A percentile compares a stretch with the other conserved stretches of the same genome.
These are phyloP conservation scores for Notocelia uddmanniana DNA, from an alignment of 2,888 invertebrate genomes.

Conservation along the genomic window DNA sequence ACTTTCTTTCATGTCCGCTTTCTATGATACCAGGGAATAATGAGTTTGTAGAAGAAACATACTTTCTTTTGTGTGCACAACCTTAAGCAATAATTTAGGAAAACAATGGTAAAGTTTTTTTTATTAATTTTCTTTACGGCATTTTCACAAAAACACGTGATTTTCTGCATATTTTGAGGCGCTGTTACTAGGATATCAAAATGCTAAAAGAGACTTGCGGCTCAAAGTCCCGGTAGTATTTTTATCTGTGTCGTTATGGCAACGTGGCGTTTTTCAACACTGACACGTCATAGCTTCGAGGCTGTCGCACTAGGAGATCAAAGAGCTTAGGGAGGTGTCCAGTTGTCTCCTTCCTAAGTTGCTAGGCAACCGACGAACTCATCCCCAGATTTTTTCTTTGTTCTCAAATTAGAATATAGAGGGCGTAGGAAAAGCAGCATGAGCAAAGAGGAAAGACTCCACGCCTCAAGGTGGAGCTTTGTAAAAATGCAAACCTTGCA, in stretches of 20 bases:
- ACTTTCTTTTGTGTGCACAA: slow-evolving; percentile 20
- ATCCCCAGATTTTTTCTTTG: slow-evolving; percentile 15
- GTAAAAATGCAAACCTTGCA: slow-evolving; percentile 66
- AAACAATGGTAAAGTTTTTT: slow-evolving; percentile 50
- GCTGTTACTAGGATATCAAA: slow-evolving; percentile 63
- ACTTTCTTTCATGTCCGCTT: slow-evolving; percentile 31
- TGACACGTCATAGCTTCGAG: slow-evolving; percentile 62
- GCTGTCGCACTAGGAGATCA: slow-evolving; percentile 62
- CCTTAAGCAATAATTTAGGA: slow-evolving; percentile 9
- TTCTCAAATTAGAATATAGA: slow-evolving; percentile 31
- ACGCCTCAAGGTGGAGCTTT: slow-evolving; percentile 58
- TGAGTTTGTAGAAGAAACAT: not conserved
- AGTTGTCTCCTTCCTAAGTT: slow-evolving; percentile 2
- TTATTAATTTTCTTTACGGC: slow-evolving; percentile 54
- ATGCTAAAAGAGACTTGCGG: slow-evolving; percentile 46
- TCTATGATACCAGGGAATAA: slow-evolving; percentile 37
- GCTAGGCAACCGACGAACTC: slow-evolving; percentile 41
- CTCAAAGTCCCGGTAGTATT: not conserved
- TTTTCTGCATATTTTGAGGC: slow-evolving; percentile 81
- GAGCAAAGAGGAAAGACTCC: slow-evolving; percentile 30
- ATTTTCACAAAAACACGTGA: slow-evolving; percentile 76
- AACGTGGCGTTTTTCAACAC: slow-evolving; percentile 48
- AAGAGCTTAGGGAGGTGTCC: slow-evolving; percentile 37
- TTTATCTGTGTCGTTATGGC: slow-evolving; percentile 33
- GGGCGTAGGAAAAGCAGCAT: slow-evolving; percentile 37